Conservation (phyloP, 2,888 invertebrate genomes). For the Tortrix viridana region DNA sequence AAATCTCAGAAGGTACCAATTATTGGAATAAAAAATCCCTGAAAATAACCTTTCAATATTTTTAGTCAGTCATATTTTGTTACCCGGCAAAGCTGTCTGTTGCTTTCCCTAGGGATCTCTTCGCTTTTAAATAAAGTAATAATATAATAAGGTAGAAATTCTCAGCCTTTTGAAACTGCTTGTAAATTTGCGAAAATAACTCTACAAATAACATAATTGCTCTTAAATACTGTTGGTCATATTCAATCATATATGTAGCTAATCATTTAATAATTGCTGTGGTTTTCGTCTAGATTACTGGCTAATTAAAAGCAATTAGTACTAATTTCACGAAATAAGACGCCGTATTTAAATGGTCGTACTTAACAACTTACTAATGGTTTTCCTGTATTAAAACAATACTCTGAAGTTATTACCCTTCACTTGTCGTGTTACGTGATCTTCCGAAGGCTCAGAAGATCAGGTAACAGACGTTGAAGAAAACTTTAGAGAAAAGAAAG, state of each 20-base stretch:
- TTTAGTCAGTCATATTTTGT: constrained; percentile 17
- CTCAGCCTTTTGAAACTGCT: constrained; percentile 10
- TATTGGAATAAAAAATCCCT: neutral
- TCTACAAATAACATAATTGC: neutral
- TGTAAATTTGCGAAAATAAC: constrained; percentile 13
- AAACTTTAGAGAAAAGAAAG: too few species aligned
- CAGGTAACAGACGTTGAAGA: too few species aligned
- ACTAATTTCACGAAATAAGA: neutral
- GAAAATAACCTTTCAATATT: constrained; percentile 11
- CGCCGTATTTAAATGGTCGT: neutral
- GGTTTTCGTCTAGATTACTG: constrained; percentile 1
- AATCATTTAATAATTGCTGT: constrained; percentile 9
- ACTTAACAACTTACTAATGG: constrained; percentile 26
- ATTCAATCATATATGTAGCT: constrained; percentile 1
- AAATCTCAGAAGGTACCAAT: neutral
- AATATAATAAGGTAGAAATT: constrained; percentile 27
- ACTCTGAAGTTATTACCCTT: too few species aligned
- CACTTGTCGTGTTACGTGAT: too few species aligned
- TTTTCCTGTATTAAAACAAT: too few species aligned
- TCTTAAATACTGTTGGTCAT: neutral
- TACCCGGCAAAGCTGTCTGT: constrained; percentile 4
- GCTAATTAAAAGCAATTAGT: neutral
- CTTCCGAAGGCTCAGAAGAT: too few species aligned
- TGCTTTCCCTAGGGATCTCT: constrained; percentile 22
- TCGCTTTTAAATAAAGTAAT: constrained; percentile 28